Conservation (phyloP, 2,888 invertebrate species). For the Melanophora roralis region DNA sequence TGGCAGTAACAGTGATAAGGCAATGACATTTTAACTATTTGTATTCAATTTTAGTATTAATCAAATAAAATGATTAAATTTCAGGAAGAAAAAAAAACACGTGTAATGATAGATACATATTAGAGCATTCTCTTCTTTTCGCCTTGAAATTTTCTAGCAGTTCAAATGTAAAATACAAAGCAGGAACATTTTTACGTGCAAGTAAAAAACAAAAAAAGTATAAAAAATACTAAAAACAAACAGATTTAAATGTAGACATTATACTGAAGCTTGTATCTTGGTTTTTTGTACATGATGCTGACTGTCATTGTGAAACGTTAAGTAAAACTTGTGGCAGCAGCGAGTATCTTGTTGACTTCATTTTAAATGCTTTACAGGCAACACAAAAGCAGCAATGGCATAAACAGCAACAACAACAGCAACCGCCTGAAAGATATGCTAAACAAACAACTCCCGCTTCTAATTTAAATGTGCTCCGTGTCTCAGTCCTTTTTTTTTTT, state of each 20-base stretch:
- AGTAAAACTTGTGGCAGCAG: slow-evolving; percentile 25
- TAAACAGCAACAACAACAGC: slow-evolving; percentile 18
- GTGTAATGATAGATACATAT: too few species aligned
- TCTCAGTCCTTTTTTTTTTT: not conserved
- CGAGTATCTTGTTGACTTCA: slow-evolving; percentile 56
- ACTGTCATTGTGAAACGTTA: slow-evolving; percentile 16
- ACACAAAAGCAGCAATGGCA: slow-evolving; percentile 15
- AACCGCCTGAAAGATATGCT: slow-evolving; percentile 14
- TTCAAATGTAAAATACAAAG: slow-evolving; percentile 2
- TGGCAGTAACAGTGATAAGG: too few species aligned
- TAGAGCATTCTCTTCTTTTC: too few species aligned
- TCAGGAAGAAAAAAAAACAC: too few species aligned
- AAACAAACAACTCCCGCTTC: slow-evolving; percentile 28
- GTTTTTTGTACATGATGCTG: slow-evolving; percentile 4
- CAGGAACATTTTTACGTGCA: slow-evolving; percentile 24
- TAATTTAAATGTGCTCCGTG: not conserved
- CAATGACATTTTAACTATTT: too few species aligned
- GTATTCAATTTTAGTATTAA: too few species aligned
- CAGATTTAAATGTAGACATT: slow-evolving; percentile 33
- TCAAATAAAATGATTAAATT: too few species aligned
- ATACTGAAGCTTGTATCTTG: slow-evolving; percentile 1
- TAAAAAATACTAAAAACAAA: slow-evolving; percentile 3
- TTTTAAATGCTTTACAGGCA: slow-evolving; percentile 40
- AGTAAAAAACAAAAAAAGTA: slow-evolving; percentile 18
- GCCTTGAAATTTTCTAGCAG: not conserved